Conservation (phyloP, 37 sponge, comb jelly and placozoan genomes). For the Dysidea cf. avara region DNA sequence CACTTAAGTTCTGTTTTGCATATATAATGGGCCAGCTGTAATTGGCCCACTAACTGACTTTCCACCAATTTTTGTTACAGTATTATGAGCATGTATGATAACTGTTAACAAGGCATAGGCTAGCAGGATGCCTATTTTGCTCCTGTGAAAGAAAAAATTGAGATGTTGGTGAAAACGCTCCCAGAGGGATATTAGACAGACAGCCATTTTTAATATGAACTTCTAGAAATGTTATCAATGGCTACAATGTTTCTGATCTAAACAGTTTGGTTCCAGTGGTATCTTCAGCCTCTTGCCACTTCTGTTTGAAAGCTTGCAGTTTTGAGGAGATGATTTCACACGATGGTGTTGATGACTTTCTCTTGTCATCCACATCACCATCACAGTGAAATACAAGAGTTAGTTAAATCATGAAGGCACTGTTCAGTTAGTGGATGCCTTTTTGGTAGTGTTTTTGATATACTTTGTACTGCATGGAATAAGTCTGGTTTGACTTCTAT, state of each 20-base stretch:
- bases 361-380: conserved; percentile 18
- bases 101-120: conserved; percentile 21
- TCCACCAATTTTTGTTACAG: too few species aligned
- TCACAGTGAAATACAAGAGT: conserved; percentile 16
- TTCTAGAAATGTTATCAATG: too few species aligned
- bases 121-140: conserved; percentile 12
- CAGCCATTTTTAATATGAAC: too few species aligned
- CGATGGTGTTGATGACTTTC: conserved; percentile 14
- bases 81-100: conserved; percentile 2
- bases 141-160: conserved; percentile 11
- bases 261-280: too few species aligned
- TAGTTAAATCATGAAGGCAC: conserved; percentile 30
- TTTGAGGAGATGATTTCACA: conserved; percentile 7
- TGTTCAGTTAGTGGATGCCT: background rate
- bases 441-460: conserved; percentile 9
- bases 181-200: too few species aligned
- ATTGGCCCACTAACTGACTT: too few species aligned
- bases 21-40: too few species aligned
- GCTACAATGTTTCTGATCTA: too few species aligned
- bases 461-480: conserved; percentile 49
- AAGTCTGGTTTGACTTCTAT: conserved; percentile 19
- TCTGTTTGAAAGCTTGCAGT: conserved; percentile 12
- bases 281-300: conserved; percentile 24
- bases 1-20: too few species aligned
- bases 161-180: conserved; percentile 23